Conservation (phyloP, 2,797 vertebrate species). For the Cirrhinus mrigala region DNA sequence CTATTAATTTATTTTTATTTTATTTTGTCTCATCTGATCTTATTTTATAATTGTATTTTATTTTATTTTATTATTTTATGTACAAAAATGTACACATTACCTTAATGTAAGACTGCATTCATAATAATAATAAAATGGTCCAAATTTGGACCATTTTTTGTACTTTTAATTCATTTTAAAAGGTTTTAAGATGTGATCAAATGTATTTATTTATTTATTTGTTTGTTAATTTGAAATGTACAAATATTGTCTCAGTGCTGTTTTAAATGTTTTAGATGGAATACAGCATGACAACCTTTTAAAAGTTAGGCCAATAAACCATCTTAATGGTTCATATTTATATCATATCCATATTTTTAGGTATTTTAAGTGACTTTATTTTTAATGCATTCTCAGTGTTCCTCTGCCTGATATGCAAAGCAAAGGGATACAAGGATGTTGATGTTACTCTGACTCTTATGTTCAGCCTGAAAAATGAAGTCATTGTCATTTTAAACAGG, state of each 20-base stretch:
- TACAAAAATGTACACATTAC: not conserved
- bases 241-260: not conserved
- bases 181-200: not conserved
- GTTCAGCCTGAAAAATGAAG: constrained; percentile 23
- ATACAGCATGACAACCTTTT: not conserved
- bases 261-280: not conserved
- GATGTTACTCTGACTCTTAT: constrained; percentile 16
- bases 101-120: not conserved
- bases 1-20: too few relatives aligned
- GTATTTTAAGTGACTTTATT: not conserved
- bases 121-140: not conserved
- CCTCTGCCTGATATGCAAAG: not conserved
- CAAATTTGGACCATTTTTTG: not conserved
- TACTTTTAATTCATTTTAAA: not conserved
- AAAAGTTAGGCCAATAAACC: not conserved
- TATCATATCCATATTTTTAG: not conserved
- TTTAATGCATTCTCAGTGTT: not conserved
- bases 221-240: not conserved
- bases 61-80: too few relatives aligned
- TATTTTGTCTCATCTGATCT: too few relatives aligned
- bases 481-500: constrained; percentile 39
- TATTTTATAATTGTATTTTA: too few relatives aligned
- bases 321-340: not conserved
- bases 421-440: not conserved
- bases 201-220: not conserved